Base-by-base conservation (phyloP, 2,888 invertebrate genomes). In the Temnothorax ravouxi region DNA sequence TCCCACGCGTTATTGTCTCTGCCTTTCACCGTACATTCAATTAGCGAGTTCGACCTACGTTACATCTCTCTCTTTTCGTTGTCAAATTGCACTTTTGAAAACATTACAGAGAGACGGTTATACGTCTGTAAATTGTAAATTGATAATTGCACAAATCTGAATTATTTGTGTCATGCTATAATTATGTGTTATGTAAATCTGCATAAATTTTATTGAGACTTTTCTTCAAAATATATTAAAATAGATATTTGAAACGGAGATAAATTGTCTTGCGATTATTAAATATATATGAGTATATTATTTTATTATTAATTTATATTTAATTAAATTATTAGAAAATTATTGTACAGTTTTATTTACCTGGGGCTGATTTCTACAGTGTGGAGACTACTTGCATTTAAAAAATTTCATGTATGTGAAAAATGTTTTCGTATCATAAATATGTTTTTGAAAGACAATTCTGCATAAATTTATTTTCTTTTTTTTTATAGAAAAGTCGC, bases 281-380 rank as follows among this genome's bases (percentile, higher is more conserved):
- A 47, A 41, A 62, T 8, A 5, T 8, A 5, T 34, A 21, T 11
- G 9, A 54, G 9, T 41, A 21, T 61, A 13, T 41, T 18, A 56
- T 64, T 64, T 25, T 41, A 41, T 59, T 74, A 29, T 61, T 61
- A 29, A 56, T 61, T 59, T 52, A 52, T n/a, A 67, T 4, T 44
- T 67, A 47, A 71, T 59, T 47, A 21, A 69, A 56, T 72, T 2
- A 2, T 74, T 47, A 52, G 64, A 52, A 76, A 50, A 64, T 25
- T 3, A 52, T 34, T 50, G 18, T 29, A 3, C 13, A 21, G 21
- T 54, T 34, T 34, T 6, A 34, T 34, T 64, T 44, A 29, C 3
- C 2, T 18, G 11, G 13, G 41, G 0, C 52, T 2, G 47, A 21
- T 75, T 18, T 5, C 15, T 64, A 5, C 4, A 11, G 1, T 41